Conservation (phyloP, 2,888 invertebrate genomes). For the Thysanoteuthis rhombus region DNA sequence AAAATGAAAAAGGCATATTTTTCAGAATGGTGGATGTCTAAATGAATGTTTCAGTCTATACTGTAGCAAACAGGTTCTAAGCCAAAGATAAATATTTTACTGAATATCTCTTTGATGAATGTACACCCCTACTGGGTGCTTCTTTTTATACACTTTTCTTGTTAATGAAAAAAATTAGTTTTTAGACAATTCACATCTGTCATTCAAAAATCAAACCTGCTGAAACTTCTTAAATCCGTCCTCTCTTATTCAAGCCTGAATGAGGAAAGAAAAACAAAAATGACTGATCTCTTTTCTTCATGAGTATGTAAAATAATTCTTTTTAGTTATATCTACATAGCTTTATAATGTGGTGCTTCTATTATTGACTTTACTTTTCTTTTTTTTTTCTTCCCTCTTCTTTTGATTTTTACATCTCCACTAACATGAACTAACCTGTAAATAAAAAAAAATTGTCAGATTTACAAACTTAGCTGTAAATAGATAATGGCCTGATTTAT, state of each 20-base stretch:
- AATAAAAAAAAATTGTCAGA: neutral
- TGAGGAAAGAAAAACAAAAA: neutral
- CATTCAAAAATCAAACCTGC: neutral
- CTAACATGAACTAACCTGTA: neutral
- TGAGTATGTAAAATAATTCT: neutral
- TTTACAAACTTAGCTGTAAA: neutral
- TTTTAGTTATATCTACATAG: neutral
- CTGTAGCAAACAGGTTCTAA: no score
- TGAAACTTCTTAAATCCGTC: neutral
- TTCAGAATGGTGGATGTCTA: no score
- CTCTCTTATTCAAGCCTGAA: neutral
- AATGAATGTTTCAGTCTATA: no score
- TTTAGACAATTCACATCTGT: neutral
- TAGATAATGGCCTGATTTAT: neutral
- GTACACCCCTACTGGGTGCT: neutral
- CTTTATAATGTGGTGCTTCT: neutral
- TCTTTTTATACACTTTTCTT: neutral
- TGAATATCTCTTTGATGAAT: neutral
- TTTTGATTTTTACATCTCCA: neutral
- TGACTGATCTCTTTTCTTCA: neutral
- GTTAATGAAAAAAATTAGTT: neutral
- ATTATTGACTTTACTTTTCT: neutral
- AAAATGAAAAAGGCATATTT: no score
- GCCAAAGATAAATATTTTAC: no score
- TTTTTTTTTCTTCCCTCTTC: neutral